A percentile compares a stretch with the other conserved stretches of the same genome.
Conservation (phyloP, 1,140 invertebrate species). For the Homarus americanus region DNA sequence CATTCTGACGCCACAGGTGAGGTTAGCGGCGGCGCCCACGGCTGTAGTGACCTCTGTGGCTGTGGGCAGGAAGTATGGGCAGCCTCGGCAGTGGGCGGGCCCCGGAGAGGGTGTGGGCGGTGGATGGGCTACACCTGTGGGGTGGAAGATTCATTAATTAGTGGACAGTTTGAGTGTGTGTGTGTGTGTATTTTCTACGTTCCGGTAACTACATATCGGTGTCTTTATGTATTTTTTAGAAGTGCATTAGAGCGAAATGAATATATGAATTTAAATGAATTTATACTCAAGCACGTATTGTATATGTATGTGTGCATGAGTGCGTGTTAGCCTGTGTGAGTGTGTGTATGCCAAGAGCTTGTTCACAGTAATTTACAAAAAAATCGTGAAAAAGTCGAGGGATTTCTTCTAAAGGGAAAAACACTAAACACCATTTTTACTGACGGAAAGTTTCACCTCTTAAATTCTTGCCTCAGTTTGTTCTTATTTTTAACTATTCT, state of each 20-base stretch:
- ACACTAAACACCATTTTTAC: too few species aligned
- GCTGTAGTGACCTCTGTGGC: constrained; percentile 50
- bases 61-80: constrained; percentile 71
- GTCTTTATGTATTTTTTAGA: too few species aligned
- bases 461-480: neutral
- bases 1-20: constrained; percentile 71
- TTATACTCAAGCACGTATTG: neutral
- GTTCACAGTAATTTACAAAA: too few species aligned
- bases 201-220: too few species aligned
- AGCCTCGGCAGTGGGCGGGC: constrained; percentile 51
- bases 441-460: neutral
- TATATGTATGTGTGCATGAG: neutral
- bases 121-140: constrained; percentile 45
- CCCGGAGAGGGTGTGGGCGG: constrained; percentile 35
- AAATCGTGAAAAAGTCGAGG: too few species aligned
- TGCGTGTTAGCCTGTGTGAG: neutral
- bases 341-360: too few species aligned
- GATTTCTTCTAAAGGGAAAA: too few species aligned
- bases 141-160: too few species aligned
- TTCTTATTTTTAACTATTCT: neutral
- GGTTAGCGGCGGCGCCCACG: constrained; percentile 60
- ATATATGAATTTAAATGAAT: too few species aligned
- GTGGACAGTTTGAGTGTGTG: too few species aligned
- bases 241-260: too few species aligned
- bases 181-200: too few species aligned